phyloP scores from a whole-genome alignment of 2,888 invertebrate species.

The Philereme transversata region DNA sequence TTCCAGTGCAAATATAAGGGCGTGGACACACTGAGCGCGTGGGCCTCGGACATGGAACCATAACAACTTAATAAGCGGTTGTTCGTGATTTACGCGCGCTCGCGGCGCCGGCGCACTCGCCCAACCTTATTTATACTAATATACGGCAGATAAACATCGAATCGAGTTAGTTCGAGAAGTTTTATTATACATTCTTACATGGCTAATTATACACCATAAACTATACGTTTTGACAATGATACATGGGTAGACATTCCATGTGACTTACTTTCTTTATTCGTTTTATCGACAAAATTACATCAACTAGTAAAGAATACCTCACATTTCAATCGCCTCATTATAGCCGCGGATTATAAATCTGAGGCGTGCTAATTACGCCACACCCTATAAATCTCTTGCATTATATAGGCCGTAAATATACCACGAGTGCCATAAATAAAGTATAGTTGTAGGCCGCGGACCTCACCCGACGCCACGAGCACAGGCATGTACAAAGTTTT shows the following conservation, averaged over 20 bases:
- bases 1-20: conserved; percentile 72
- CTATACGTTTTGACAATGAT: conserved; percentile 7
- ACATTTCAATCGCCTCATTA: conserved; percentile 58
- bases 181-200: conserved; percentile 20
- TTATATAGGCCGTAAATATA: conserved; percentile 75
- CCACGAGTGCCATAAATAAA: conserved; percentile 69
- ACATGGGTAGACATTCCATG: conserved; percentile 1
- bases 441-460: conserved; percentile 73
- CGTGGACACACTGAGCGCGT: conserved; percentile 73
- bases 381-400: conserved; percentile 73
- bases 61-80: conserved; percentile 83
- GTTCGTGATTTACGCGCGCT: conserved; percentile 79
- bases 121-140: conserved; percentile 74
- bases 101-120: conserved; percentile 78
- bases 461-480: conserved; percentile 72
- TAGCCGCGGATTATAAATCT: conserved; percentile 61
- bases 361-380: conserved; percentile 72
- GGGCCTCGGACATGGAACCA: conserved; percentile 72
- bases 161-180: conserved; percentile 44
- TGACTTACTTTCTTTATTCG: background rate
- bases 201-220: conserved; percentile 18
- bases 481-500: conserved; percentile 1
- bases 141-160: conserved; percentile 78
- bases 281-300: conserved; percentile 24
- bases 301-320: conserved; percentile 31